A percentile compares a stretch with the other conserved stretches of the same genome.
Conservation (phyloP, 2,113 vertebrate species). For the Nothobranchius furzeri region DNA sequence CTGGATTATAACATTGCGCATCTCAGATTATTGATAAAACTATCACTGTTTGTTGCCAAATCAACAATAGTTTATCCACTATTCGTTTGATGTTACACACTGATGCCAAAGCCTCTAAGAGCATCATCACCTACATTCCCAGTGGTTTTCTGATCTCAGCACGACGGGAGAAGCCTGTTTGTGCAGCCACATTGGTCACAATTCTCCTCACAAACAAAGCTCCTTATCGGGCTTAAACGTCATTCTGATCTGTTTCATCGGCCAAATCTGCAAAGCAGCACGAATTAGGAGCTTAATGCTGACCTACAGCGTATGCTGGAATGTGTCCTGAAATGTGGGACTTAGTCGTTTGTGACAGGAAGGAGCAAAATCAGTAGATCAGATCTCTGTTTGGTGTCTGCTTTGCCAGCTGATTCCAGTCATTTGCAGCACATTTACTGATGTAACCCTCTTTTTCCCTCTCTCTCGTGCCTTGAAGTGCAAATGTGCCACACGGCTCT, state of each 20-base stretch:
- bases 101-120: too few species aligned
- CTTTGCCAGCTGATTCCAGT: neutral
- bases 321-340: conserved; percentile 24
- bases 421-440: neutral
- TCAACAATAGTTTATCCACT: neutral
- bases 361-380: conserved; percentile 5
- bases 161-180: neutral
- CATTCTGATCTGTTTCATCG: conserved; percentile 40
- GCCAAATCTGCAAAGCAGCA: conserved; percentile 14
- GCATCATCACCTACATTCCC: conserved; percentile 2
- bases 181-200: conserved; percentile 23
- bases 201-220: conserved; percentile 45
- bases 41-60: conserved; percentile 3
- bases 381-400: neutral
- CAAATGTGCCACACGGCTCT: conserved; percentile 1
- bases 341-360: conserved; percentile 31
- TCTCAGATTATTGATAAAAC: too few species aligned
- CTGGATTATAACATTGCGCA: too few species aligned
- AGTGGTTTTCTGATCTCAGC: conserved; percentile 27
- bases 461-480: neutral
- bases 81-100: too few species aligned
- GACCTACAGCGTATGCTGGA: conserved; percentile 28
- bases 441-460: too few species aligned
- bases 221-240: conserved; percentile 40
- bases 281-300: conserved; percentile 38